Percentiles rank a stretch among this genome's conserved stretches.
Conservation (phyloP, 2,888 invertebrate genomes). For the Gymnocheta viridis region DNA sequence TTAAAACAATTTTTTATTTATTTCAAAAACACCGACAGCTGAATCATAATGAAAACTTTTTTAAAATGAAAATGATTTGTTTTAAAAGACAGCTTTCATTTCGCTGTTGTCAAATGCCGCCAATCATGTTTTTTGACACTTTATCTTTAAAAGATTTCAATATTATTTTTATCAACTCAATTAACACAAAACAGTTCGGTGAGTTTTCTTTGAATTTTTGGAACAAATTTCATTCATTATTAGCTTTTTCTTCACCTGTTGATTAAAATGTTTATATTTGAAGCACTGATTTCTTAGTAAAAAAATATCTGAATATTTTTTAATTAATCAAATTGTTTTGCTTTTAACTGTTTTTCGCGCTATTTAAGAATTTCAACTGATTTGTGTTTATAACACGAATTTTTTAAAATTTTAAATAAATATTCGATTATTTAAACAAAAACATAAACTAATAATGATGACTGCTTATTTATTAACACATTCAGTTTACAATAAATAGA, state of each 20-base stretch:
- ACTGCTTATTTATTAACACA: constrained; percentile 15
- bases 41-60: background rate
- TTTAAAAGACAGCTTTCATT: background rate
- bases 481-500: background rate
- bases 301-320: background rate
- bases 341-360: background rate
- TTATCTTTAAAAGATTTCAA: background rate
- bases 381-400: constrained; percentile 11
- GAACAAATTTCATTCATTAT: background rate
- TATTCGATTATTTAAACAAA: background rate
- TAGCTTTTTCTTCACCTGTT: constrained; percentile 1
- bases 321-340: background rate
- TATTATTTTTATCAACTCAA: background rate
- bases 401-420: background rate
- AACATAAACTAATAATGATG: constrained; percentile 3
- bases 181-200: background rate
- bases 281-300: background rate
- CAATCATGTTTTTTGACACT: constrained; percentile 2
- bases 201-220: background rate
- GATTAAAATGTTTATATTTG: background rate
- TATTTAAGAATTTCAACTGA: background rate
- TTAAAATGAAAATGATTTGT: constrained; percentile 3
- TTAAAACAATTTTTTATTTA: background rate
- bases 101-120: background rate
- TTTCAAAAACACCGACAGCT: background rate